Percentiles rank a stretch among this genome's conserved stretches.
Evolutionary conservation across 1,140 invertebrate genomes (phyloP).

Genomic region (Danaus plexippus): DNA sequence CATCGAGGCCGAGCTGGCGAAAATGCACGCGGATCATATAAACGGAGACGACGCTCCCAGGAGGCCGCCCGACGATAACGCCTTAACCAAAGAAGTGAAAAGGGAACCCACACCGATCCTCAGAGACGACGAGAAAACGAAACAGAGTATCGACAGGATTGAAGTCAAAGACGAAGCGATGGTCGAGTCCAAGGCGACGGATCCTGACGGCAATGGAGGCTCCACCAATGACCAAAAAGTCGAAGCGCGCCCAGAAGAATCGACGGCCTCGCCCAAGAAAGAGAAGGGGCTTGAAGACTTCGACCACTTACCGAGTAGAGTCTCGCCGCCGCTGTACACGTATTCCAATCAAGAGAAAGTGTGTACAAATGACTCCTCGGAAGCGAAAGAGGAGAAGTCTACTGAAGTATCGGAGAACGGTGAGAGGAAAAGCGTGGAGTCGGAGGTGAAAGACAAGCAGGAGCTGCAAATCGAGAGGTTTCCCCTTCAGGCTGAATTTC

Average conservation of each 20-base stretch:
- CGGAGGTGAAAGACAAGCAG: conserved; percentile 32
- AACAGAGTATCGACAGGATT: conserved; percentile 21
- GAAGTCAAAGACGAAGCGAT: conserved; percentile 21
- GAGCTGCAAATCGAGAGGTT: conserved; percentile 48
- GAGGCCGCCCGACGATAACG: conserved; percentile 25
- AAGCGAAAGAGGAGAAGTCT: conserved; percentile 42
- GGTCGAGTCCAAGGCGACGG: conserved; percentile 16
- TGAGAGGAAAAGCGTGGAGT: conserved; percentile 26
- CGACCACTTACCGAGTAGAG: conserved; percentile 79
- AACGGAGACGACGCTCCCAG: conserved; percentile 53
- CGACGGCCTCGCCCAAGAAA: conserved; percentile 35
- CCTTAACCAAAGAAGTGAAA: conserved; percentile 35
- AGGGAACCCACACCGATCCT: conserved; percentile 43
- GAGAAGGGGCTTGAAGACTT: conserved; percentile 61
- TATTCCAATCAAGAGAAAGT: conserved; percentile 82
- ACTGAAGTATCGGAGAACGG: conserved; percentile 42
- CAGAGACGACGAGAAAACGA: conserved; percentile 34
- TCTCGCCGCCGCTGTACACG: conserved; percentile 81
- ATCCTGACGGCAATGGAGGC: conserved; percentile 25
- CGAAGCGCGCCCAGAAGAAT: conserved; percentile 24
- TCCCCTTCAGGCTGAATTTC: conserved; percentile 67
- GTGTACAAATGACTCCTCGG: conserved; percentile 31
- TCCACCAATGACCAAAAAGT: conserved; percentile 33
- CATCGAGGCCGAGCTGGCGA: conserved; percentile 77
- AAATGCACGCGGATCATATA: conserved; percentile 75